phyloP scores from a whole-genome alignment of 2,797 vertebrate genomes.

The Pangasius larnaudii region DNA sequence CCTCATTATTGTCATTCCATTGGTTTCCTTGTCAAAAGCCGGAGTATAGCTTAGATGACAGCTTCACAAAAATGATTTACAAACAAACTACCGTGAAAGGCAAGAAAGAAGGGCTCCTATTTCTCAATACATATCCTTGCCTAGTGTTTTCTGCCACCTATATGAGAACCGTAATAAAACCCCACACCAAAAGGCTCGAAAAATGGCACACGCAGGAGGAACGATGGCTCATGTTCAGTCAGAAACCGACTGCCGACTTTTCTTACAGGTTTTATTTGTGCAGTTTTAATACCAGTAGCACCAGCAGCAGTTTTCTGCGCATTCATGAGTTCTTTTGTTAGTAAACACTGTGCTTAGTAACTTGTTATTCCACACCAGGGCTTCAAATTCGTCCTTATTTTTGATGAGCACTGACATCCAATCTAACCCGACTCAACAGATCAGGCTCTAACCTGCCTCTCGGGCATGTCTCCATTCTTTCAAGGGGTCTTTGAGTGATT shows the following conservation, averaged over 20 bases:
- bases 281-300: neutral
- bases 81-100: no score
- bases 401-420: neutral
- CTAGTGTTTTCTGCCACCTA: no score
- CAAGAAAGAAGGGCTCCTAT: neutral
- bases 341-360: neutral
- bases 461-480: neutral
- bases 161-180: neutral
- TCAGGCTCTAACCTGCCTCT: constrained; percentile 4
- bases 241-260: neutral
- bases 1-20: neutral
- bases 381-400: neutral
- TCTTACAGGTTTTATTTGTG: neutral
- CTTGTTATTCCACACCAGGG: neutral
- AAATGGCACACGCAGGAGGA: neutral
- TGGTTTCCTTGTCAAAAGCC: neutral
- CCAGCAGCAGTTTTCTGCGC: neutral
- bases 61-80: neutral
- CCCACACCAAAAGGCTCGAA: neutral
- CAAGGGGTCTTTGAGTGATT: no score
- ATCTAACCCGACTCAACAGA: neutral
- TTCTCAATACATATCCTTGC: neutral
- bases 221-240: neutral
- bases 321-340: neutral
- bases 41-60: no score